Conservation (phyloP, 2,888 invertebrate species). For the Acanthosepion lycidas region DNA sequence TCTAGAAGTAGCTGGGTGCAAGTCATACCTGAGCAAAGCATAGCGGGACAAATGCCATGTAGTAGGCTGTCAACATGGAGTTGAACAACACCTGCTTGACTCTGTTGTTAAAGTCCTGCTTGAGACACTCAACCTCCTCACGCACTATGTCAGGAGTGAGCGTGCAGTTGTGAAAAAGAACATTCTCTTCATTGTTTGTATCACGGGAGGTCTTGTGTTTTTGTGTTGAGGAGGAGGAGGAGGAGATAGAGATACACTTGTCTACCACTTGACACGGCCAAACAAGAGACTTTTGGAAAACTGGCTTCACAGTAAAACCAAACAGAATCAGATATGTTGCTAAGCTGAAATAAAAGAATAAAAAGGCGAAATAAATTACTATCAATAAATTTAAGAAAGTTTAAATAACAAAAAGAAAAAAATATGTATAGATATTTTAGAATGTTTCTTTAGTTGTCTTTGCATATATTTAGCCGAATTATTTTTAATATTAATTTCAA, state of each 20-base stretch:
- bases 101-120: slow-evolving; percentile 90
- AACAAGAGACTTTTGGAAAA: slow-evolving; percentile 79
- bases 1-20: not conserved
- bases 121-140: slow-evolving; percentile 88
- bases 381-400: not conserved
- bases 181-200: slow-evolving; percentile 50
- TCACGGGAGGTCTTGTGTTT: slow-evolving; percentile 54
- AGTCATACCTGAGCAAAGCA: slow-evolving; percentile 86
- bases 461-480: too few relatives aligned
- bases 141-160: slow-evolving; percentile 77
- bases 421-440: too few relatives aligned
- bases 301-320: slow-evolving; percentile 84
- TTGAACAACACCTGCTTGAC: slow-evolving; percentile 91
- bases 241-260: slow-evolving; percentile 48
- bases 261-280: slow-evolving; percentile 63
- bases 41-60: slow-evolving; percentile 90
- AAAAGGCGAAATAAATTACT: not conserved
- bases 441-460: too few relatives aligned
- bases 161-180: slow-evolving; percentile 74
- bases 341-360: slow-evolving; percentile 65
- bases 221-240: slow-evolving; percentile 50
- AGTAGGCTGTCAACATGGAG: slow-evolving; percentile 89
- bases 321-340: slow-evolving; percentile 80
- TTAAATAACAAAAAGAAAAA: too few relatives aligned
- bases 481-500: too few relatives aligned